Evolutionary conservation across 2,797 vertebrate species (phyloP), one percentile per base, ranked within the genome.

Genomic region (Thaleichthys pacificus): DNA sequence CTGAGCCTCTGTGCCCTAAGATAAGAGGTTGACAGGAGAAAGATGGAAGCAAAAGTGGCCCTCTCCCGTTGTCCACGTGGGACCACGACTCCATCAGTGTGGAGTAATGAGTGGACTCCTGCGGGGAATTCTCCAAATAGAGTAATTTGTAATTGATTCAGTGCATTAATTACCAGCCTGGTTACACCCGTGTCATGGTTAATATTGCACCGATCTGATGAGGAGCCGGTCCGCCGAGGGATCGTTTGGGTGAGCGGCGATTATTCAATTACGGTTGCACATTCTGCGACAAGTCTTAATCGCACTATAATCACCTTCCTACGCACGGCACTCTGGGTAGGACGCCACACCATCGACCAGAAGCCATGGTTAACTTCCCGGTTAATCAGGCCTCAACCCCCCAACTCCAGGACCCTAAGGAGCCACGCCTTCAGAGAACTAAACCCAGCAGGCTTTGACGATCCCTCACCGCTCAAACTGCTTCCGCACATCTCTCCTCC

Each of bases 61-160:
- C 42, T 47, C 12, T 47, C 42, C 11, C 42, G 12, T 47, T n/a
- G 51, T 58, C 38, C 78, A 64, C 49, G 4, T 32, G 71, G 82
- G 79, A 79, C 15, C 56, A 68, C 49, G 74, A 86, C 90, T 92
- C 88, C 88, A 91, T 92, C 89, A 89, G 85, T 85, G 76, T 80
- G 71, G 83, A 78, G 86, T 92, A 93, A 94, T 92, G 91, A 93
- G 86, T 87, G 83, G 83, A 88, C 86, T 88, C 90, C 91, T 82
- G 82, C 78, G 79, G 92, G 91, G 91, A 92, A 93, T 92, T 89
- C 87, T 91, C 85, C 85, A 91, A 93, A 93, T 90, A 84, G 88
- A 91, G 89, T 93, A 88, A 93, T 93, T 94, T 92, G 90, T 93
- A 93, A 93, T 93, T 93, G 93, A 93, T 93, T 93, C 89, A 86